A percentile compares a stretch with the other conserved stretches of the same genome.
Evolutionary conservation across 2,797 vertebrate genomes (phyloP).

Genomic region (Psittacula echo): DNA sequence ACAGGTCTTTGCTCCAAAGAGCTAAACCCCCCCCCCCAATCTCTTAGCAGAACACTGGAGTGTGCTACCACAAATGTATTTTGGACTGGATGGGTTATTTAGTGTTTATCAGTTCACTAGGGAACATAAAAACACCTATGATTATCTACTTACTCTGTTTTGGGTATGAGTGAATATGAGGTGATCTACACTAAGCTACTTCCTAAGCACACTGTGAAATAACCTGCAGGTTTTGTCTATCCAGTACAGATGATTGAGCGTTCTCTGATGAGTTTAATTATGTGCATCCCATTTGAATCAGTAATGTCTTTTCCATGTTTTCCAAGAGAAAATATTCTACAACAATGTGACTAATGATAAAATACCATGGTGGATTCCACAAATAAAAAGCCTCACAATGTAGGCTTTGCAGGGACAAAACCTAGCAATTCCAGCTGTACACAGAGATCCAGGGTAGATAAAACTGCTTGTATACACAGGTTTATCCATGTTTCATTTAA

Average conservation of each 20-base stretch:
- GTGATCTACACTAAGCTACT: neutral
- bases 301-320: neutral
- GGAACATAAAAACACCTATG: neutral
- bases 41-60: neutral
- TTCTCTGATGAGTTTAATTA: neutral
- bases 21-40: rapidly evolving
- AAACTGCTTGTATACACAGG: neutral
- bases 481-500: neutral
- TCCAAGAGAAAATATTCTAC: neutral
- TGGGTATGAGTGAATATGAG: neutral
- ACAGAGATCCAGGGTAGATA: neutral
- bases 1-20: neutral
- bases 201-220: neutral
- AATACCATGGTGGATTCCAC: neutral
- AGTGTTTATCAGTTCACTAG: neutral
- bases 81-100: neutral
- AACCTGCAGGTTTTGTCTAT: neutral
- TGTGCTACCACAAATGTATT: neutral
- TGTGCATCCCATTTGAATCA: neutral
- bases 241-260: neutral
- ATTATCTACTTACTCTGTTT: neutral
- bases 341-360: neutral
- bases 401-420: neutral
- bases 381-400: neutral
- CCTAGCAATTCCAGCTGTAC: neutral